Percentiles rank a stretch among this genome's conserved stretches.
Evolutionary conservation across 64 coral and sea anemone species (phyloP).

Genomic region (Dendronephthya gigantea): DNA sequence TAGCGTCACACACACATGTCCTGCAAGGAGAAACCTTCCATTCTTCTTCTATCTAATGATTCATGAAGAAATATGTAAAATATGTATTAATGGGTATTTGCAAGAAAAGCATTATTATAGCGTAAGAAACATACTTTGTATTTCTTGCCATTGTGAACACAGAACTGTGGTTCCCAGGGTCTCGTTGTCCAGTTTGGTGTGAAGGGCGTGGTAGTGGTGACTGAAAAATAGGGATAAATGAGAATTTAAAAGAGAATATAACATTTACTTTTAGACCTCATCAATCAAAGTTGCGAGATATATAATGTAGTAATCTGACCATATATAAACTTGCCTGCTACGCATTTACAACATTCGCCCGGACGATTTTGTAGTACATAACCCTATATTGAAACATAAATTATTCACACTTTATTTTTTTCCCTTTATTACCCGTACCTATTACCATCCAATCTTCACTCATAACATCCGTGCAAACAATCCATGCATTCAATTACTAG

Average conservation of each 20-base stretch:
- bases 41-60: background rate
- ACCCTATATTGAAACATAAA: background rate
- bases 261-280: background rate
- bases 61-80: background rate
- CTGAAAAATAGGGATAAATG: background rate
- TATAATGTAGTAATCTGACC: background rate
- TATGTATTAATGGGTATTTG: too few relatives aligned
- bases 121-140: background rate
- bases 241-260: background rate
- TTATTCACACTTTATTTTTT: too few relatives aligned
- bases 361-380: background rate
- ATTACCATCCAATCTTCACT: too few relatives aligned
- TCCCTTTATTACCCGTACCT: too few relatives aligned
- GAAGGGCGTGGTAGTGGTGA: background rate
- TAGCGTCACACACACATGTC: background rate
- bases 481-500: too few relatives aligned
- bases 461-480: too few relatives aligned
- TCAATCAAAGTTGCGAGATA: background rate
- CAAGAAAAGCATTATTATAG: background rate
- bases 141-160: background rate
- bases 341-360: constrained; percentile 13
- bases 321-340: background rate
- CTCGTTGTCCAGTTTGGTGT: background rate
- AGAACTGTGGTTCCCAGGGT: background rate
- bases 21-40: background rate